Evolutionary conservation across 2,113 vertebrate species (phyloP).

Genomic region (Pteronura brasiliensis): DNA sequence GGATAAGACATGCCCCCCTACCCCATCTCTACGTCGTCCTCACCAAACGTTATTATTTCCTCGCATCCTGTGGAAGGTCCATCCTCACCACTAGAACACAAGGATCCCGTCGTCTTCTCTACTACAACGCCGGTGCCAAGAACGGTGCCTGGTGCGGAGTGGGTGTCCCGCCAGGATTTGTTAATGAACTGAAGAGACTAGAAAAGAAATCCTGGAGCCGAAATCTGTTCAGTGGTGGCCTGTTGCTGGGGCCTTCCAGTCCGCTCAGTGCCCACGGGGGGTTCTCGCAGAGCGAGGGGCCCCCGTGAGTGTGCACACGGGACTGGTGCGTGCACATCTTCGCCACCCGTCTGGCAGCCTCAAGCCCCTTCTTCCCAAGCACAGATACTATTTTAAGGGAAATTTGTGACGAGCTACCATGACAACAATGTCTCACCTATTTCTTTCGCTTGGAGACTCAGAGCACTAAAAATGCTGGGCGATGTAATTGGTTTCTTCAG

Average conservation of each 20-base stretch:
- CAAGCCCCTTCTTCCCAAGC: background rate
- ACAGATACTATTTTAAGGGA: slow-evolving; percentile 45
- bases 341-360: background rate
- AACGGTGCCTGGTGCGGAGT: background rate
- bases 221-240: background rate
- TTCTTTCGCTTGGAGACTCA: slow-evolving; percentile 3
- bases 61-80: rapidly evolving
- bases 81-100: background rate
- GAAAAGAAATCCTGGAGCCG: background rate
- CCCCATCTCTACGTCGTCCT: background rate
- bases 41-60: no score
- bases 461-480: slow-evolving; percentile 38
- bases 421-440: slow-evolving; percentile 44
- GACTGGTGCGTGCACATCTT: background rate
- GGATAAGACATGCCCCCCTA: background rate
- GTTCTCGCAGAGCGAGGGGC: background rate
- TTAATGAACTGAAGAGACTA: background rate
- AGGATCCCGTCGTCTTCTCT: rapidly evolving
- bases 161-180: background rate
- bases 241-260: background rate
- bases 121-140: background rate
- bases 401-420: slow-evolving; percentile 57
- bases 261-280: background rate
- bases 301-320: rapidly evolving
- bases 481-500: slow-evolving; percentile 55